Evolutionary conservation across 2,797 vertebrate genomes (phyloP), one percentile per base, ranked within the genome.

Genomic region (Discoglossus pictus): DNA sequence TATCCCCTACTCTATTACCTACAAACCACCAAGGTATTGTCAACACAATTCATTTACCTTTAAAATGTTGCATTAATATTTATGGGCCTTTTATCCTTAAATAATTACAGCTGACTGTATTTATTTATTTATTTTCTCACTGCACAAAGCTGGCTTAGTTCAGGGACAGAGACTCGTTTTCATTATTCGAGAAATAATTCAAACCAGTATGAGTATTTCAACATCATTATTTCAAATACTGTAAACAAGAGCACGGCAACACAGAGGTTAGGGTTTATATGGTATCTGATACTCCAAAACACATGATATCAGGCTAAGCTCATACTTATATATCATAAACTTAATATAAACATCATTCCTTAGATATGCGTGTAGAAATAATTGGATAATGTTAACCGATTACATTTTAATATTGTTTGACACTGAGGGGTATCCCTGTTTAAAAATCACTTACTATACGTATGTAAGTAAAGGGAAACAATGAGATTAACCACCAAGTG

Each of bases 21-120:
- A 15, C 17, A 2, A 2, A 16, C 12, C 15, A 43, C 15, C 15
- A 43, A 2, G 8, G 27, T 9, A 9, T 46, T 20, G 43, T 50
- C 23, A 12, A 12, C 20, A 50, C 20, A 50, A 18, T 24, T 24
- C 21, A 3, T 9, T 10, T 38, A 54, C 17, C 34, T 6, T 21
- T 54, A 23, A 54, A 54, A 54, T 9, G 10, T 36, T 35, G 17
- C 24, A 60, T 60, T 21, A 56, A 68, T 68, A 60, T 60, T 68
- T 51, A 68, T 60, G 4, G 55, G 12, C 35, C 24, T 51, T 31
- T 27, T 8, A 60, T 51, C 24, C 23, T 40, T 48, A 47, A 54
- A 54, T 54, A 61, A 61, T 61, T 51, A 59, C 25, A 36, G 35
- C 6, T 34, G 17, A 43, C 34, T 18, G 39, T 40, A 48, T 27